phyloP scores from a whole-genome alignment of 2,113 vertebrate genomes.

The Neolamprologus tretocephalus region DNA sequence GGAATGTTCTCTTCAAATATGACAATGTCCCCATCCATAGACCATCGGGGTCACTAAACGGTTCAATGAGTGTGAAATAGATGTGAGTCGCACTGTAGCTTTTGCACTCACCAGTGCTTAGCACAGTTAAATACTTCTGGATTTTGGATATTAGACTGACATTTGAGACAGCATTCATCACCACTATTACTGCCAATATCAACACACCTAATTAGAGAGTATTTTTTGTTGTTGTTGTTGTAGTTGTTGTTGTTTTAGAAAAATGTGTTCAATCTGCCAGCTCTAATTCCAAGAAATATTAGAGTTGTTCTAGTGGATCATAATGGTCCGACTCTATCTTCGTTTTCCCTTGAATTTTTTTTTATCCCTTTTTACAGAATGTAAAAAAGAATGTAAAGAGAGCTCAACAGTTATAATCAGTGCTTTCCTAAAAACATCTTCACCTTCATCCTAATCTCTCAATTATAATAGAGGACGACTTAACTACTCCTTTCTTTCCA shows the following conservation, averaged over 20 bases:
- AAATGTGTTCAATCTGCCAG: fast-evolving
- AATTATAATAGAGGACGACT: neutral
- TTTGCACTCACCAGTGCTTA: neutral
- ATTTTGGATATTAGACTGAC: neutral
- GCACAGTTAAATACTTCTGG: neutral
- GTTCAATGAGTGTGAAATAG: neutral
- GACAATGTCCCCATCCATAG: neutral
- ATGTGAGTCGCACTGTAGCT: neutral
- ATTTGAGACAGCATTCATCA: neutral
- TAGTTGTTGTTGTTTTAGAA: neutral
- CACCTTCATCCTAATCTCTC: neutral
- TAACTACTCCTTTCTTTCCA: neutral
- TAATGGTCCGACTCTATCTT: neutral
- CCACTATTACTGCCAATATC: neutral
- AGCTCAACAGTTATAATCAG: neutral
- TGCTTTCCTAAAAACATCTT: neutral
- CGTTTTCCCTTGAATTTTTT: neutral
- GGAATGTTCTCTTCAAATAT: neutral
- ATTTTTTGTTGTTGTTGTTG: neutral
- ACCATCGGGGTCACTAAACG: neutral
- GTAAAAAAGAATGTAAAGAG: neutral
- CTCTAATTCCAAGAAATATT: neutral
- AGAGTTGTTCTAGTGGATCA: neutral
- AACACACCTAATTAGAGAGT: neutral
- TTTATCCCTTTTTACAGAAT: neutral